These are phyloP conservation scores for Pedionomus torquatus DNA, from an alignment of 2,113 vertebrate species.

Conservation along the genomic window DNA sequence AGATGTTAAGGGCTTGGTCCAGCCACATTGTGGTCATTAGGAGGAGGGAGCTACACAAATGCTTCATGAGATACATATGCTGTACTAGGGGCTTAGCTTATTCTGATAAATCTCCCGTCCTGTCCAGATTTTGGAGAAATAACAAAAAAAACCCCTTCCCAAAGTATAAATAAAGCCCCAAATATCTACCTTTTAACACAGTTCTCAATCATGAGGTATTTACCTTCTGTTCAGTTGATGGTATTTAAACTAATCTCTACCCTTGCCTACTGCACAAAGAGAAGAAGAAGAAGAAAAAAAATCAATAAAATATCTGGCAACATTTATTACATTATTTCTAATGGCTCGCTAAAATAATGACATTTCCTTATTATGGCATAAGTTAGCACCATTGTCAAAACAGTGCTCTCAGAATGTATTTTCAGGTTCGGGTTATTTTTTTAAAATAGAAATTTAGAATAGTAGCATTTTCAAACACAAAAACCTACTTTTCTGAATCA, in stretches of 20 bases:
- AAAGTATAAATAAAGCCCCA: neutral
- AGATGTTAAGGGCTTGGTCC: slow-evolving; percentile 51
- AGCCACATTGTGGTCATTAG: slow-evolving; percentile 54
- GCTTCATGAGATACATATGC: slow-evolving; percentile 57
- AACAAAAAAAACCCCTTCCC: neutral
- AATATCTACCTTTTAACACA: neutral
- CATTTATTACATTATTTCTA: slow-evolving; percentile 5
- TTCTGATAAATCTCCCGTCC: neutral
- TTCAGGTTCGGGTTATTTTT: neutral
- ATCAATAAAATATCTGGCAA: slow-evolving; percentile 21
- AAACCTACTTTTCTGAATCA: slow-evolving; percentile 47
- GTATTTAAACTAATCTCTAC: neutral
- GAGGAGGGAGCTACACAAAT: slow-evolving; percentile 59
- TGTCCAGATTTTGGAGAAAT: neutral
- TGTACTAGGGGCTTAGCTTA: neutral
- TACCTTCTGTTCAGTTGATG: neutral
- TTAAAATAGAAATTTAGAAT: neutral
- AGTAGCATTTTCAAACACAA: neutral
- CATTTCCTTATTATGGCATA: neutral
- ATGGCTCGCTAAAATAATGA: neutral
- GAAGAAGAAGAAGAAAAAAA: neutral
- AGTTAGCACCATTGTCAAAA: slow-evolving; percentile 1
- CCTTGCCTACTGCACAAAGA: neutral
- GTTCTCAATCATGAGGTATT: neutral
- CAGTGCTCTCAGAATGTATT: neutral